These are phyloP conservation scores for Perca flavescens DNA, from an alignment of 2,113 vertebrate genomes.

Conservation along the genomic window DNA sequence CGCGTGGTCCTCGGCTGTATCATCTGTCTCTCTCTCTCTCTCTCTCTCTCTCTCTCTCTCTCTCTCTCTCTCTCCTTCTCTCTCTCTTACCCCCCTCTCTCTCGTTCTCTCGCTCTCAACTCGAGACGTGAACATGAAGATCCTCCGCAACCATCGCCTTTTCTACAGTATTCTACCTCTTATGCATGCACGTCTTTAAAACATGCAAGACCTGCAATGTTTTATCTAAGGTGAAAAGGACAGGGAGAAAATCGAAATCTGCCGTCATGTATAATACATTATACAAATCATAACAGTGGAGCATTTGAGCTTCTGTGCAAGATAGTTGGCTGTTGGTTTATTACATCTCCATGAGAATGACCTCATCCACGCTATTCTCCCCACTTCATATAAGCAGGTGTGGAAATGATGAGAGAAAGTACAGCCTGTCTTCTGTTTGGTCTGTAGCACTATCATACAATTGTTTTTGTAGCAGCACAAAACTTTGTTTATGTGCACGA, in stretches of 20 bases:
- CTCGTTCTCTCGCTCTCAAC: slow-evolving; percentile 58
- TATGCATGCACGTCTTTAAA: background rate
- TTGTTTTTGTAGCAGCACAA: background rate
- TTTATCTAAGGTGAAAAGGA: background rate
- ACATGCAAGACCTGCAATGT: background rate
- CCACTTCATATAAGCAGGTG: background rate
- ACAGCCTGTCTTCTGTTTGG: background rate
- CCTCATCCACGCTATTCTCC: slow-evolving; percentile 30
- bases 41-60: slow-evolving; percentile 59
- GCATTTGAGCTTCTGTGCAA: background rate
- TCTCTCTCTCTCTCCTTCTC: slow-evolving; percentile 36
- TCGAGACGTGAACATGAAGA: slow-evolving; percentile 27
- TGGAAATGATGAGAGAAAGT: background rate
- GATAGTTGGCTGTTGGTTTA: background rate
- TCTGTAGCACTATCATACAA: background rate
- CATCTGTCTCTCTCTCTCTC: slow-evolving; percentile 73
- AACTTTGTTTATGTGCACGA: background rate
- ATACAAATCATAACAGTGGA: background rate
- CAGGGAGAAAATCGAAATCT: background rate
- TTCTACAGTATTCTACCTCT: slow-evolving; percentile 1
- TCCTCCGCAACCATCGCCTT: slow-evolving; percentile 3
- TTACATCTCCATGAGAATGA: background rate
- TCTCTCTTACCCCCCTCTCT: slow-evolving; percentile 11
- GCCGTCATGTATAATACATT: background rate
- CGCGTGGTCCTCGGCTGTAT: slow-evolving; percentile 81